phyloP scores from a whole-genome alignment of 2,113 vertebrate species.

The Lophochroa leadbeateri region DNA sequence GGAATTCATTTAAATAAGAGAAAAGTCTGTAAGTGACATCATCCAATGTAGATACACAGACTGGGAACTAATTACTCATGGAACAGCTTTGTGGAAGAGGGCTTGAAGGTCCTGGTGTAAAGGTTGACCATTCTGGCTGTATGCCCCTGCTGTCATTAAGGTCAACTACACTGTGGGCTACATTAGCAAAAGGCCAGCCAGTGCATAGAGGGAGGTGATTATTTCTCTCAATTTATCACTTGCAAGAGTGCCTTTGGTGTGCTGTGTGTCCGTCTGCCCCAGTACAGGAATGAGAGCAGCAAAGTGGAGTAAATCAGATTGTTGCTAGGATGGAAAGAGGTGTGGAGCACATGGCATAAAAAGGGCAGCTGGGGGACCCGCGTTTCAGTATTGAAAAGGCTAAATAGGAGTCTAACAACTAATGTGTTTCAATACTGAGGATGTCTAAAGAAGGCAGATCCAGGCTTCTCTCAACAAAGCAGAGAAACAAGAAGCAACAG shows the following conservation, averaged over 20 bases:
- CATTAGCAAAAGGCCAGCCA: background rate
- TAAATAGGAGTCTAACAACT: background rate
- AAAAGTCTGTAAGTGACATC: background rate
- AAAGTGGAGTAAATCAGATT: background rate
- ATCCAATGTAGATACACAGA: background rate
- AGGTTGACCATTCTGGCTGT: background rate
- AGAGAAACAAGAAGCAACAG: background rate
- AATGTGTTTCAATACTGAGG: background rate
- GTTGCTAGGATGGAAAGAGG: background rate
- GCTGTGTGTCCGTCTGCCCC: background rate
- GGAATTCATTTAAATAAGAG: background rate
- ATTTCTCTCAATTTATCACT: background rate
- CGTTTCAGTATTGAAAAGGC: background rate
- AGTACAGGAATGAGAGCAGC: background rate
- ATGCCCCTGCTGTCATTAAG: background rate
- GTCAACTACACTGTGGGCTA: background rate
- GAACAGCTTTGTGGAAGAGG: background rate
- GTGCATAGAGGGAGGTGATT: background rate
- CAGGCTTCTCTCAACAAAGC: background rate
- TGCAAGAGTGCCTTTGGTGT: background rate
- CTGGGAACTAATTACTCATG: background rate
- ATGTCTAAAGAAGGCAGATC: background rate
- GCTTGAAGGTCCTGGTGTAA: background rate
- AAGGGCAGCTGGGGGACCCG: background rate
- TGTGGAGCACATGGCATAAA: rapidly evolving